Evolutionary conservation across 2,888 invertebrate species (phyloP).

Genomic region (Hemistola chrysoprasaria): DNA sequence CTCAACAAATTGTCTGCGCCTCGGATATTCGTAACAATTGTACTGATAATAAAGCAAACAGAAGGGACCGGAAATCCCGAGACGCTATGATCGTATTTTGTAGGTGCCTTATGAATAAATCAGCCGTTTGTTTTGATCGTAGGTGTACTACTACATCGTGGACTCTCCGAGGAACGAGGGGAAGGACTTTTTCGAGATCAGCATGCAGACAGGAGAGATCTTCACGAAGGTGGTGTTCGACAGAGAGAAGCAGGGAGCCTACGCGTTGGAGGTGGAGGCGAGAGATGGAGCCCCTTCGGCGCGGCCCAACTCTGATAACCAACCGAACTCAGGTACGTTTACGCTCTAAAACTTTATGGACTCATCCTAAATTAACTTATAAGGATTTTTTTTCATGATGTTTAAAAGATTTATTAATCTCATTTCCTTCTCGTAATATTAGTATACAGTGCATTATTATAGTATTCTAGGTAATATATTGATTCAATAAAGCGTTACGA

Average conservation of each 20-base stretch:
- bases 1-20: constrained; percentile 26
- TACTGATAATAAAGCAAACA: constrained; percentile 39
- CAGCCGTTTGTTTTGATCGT: constrained; percentile 41
- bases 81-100: constrained; percentile 37
- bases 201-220: constrained; percentile 96
- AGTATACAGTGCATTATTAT: too few relatives aligned
- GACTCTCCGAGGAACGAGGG: constrained; percentile 96
- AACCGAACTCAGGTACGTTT: constrained; percentile 94
- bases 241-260: constrained; percentile 98
- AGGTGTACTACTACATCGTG: constrained; percentile 97
- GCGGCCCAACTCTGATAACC: constrained; percentile 95
- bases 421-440: too few relatives aligned
- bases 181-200: constrained; percentile 97
- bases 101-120: constrained; percentile 44
- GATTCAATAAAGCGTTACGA: too few relatives aligned
- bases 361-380: too few relatives aligned
- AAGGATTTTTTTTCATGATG: too few relatives aligned
- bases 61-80: constrained; percentile 39
- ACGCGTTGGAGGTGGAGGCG: constrained; percentile 98
- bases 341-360: constrained; percentile 1
- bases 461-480: too few relatives aligned
- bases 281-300: constrained; percentile 98
- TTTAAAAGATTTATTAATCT: too few relatives aligned
- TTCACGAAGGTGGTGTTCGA: constrained; percentile 98
- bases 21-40: constrained; percentile 28